phyloP scores from a whole-genome alignment of 2,888 invertebrate genomes.

The Torymus aiolomorphi region DNA sequence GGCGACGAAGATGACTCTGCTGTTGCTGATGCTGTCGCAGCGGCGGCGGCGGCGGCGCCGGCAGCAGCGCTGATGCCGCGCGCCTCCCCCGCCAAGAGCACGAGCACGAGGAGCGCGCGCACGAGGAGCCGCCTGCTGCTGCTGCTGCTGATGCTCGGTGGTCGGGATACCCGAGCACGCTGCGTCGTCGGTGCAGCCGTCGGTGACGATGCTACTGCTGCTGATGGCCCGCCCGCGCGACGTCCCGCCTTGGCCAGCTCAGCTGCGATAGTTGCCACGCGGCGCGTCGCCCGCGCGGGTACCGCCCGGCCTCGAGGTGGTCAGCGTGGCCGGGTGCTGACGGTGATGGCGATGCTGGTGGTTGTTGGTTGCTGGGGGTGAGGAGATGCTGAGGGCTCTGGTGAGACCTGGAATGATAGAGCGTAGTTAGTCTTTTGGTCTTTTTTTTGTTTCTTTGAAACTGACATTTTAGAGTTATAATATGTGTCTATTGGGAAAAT shows the following conservation, averaged over 20 bases:
- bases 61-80: background rate
- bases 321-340: too few species aligned
- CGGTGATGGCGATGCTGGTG: too few species aligned
- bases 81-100: constrained; percentile 17
- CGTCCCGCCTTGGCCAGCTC: constrained; percentile 48
- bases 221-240: too few species aligned
- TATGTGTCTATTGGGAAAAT: too few species aligned
- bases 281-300: background rate
- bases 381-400: too few species aligned
- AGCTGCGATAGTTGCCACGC: constrained; percentile 41
- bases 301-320: background rate
- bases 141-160: constrained; percentile 20
- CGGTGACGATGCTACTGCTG: constrained; percentile 19
- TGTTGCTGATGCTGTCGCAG: background rate
- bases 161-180: constrained; percentile 25
- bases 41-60: background rate
- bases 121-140: constrained; percentile 8
- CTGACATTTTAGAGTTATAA: too few species aligned
- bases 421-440: too few species aligned
- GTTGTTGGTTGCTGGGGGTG: too few species aligned
- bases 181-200: constrained; percentile 39
- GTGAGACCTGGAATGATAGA: too few species aligned
- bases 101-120: background rate
- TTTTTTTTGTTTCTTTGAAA: too few species aligned
- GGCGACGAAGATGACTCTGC: too few species aligned